Conservation (phyloP, 1,140 invertebrate species). For the Portunus trituberculatus region DNA sequence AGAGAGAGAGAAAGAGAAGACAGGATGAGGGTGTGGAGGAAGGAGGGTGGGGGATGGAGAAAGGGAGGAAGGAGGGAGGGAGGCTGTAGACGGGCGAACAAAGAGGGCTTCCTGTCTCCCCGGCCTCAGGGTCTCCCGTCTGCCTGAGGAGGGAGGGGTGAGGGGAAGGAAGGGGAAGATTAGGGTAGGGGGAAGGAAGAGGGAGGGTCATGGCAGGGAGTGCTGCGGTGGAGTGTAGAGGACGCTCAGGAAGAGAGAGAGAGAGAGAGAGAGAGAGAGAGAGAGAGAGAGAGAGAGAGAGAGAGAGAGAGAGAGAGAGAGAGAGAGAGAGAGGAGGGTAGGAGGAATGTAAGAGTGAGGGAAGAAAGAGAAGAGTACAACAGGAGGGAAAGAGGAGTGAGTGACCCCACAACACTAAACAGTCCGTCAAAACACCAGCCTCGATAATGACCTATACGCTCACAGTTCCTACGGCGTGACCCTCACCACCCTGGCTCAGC, state of each 20-base stretch:
- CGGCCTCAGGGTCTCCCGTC: constrained; percentile 40
- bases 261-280: constrained; percentile 34
- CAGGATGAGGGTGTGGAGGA: constrained; percentile 36
- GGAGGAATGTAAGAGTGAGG: constrained; percentile 27
- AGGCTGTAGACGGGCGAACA: constrained; percentile 70
- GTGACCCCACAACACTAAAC: constrained; percentile 30
- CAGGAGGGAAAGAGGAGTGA: constrained; percentile 32
- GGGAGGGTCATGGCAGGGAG: background rate
- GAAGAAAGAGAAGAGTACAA: constrained; percentile 32
- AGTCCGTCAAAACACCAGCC: background rate
- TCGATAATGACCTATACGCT: background rate
- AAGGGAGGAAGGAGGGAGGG: constrained; percentile 45
- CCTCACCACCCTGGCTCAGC: background rate
- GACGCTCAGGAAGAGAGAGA: background rate
- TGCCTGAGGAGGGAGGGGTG: background rate
- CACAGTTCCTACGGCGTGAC: background rate
- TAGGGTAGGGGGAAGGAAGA: constrained; percentile 25
- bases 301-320: constrained; percentile 46
- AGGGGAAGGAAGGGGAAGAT: background rate
- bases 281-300: background rate
- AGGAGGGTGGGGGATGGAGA: background rate
- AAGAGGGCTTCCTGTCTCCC: constrained; percentile 72
- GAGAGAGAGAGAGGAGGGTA: background rate
- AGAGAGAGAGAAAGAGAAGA: constrained; percentile 34
- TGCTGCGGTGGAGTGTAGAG: no score